These are phyloP conservation scores for Perizoma affinitatum DNA, from an alignment of 2,888 invertebrate genomes.

Conservation along the genomic window DNA sequence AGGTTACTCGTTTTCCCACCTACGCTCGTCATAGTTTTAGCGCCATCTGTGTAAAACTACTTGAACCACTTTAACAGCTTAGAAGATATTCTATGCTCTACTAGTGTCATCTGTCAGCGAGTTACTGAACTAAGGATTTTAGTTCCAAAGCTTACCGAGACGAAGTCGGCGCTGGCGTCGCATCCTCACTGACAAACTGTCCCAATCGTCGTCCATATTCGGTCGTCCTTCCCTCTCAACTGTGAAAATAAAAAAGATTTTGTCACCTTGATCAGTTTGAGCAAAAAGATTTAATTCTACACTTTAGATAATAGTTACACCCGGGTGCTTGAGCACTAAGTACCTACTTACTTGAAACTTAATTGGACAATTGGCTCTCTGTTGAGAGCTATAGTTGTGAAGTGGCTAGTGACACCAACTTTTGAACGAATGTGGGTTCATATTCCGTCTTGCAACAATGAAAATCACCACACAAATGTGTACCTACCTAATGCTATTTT, in stretches of 20 bases:
- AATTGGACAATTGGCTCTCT: too few relatives aligned
- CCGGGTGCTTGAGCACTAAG: too few relatives aligned
- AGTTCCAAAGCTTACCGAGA: constrained; percentile 64
- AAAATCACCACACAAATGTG: too few relatives aligned
- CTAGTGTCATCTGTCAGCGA: constrained; percentile 33
- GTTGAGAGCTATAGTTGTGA: too few relatives aligned
- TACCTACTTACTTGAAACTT: too few relatives aligned
- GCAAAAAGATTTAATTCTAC: neutral
- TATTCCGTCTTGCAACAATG: too few relatives aligned
- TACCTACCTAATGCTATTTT: too few relatives aligned
- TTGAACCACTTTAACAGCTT: neutral
- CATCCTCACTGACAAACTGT: constrained; percentile 90
- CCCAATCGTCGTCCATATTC: constrained; percentile 90
- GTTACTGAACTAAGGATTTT: constrained; percentile 32
- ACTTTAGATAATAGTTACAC: too few relatives aligned
- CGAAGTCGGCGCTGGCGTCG: constrained; percentile 85
- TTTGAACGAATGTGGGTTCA: too few relatives aligned
- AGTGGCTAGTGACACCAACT: too few relatives aligned
- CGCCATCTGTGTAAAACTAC: constrained; percentile 13
- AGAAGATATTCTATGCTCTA: constrained; percentile 14
- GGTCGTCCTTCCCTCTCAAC: constrained; percentile 85
- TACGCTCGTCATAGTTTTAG: neutral
- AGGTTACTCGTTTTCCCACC: too few relatives aligned
- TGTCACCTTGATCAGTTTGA: neutral
- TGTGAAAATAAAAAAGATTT: constrained; percentile 45